Evolutionary conservation across 2,113 vertebrate species (phyloP).

Genomic region (Odontophorus gujanensis): DNA sequence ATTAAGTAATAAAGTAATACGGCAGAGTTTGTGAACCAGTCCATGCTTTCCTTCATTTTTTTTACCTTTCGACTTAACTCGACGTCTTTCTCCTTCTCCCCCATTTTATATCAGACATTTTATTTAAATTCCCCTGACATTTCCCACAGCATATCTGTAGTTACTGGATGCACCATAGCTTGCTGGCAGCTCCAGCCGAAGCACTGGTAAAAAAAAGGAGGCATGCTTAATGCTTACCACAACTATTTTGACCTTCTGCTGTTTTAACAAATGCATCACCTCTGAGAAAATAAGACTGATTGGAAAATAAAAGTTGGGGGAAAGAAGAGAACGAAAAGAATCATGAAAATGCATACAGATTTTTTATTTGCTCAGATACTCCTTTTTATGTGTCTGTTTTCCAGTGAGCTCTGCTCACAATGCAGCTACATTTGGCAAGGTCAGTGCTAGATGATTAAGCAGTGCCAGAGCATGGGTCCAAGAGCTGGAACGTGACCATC

Average conservation of each 20-base stretch:
- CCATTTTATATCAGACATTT: neutral
- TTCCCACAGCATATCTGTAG: neutral
- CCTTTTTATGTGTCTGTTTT: neutral
- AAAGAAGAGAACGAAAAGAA: neutral
- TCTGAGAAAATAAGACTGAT: neutral
- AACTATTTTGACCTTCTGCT: neutral
- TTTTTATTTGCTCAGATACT: slow-evolving; percentile 17
- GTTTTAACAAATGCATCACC: neutral
- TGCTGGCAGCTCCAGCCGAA: neutral
- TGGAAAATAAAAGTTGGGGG: neutral
- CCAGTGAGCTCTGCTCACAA: slow-evolving; percentile 26
- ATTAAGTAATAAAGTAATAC: neutral
- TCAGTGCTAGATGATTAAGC: neutral
- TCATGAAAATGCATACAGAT: neutral
- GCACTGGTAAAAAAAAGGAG: neutral
- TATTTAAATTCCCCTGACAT: neutral
- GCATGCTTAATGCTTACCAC: rapidly evolving
- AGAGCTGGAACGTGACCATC: slow-evolving; percentile 65
- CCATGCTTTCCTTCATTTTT: neutral
- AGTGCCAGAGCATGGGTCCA: slow-evolving; percentile 45
- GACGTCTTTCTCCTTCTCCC: neutral
- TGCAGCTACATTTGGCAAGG: slow-evolving; percentile 33
- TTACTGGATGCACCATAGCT: neutral
- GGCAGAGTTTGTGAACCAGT: neutral
- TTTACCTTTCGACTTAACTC: neutral